Evolutionary conservation across 2,797 vertebrate genomes (phyloP).

Genomic region (Oreochromis mossambicus): DNA sequence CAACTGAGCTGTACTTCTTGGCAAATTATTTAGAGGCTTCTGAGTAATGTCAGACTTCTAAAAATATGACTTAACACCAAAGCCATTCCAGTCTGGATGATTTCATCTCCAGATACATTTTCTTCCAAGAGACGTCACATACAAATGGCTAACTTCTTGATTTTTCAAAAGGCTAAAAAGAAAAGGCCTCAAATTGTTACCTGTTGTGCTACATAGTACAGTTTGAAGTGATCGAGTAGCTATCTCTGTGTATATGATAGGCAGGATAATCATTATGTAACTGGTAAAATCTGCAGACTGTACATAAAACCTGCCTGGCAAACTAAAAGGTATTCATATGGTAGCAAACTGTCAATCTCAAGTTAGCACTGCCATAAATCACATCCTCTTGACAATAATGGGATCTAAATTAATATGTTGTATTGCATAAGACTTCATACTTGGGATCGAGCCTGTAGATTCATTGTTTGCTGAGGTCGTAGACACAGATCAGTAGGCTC

Average conservation of each 20-base stretch:
- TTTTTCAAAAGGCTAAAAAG: not conserved
- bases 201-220: not conserved
- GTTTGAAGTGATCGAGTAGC: not conserved
- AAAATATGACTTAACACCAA: not conserved
- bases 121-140: not conserved
- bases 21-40: not conserved
- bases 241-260: not conserved
- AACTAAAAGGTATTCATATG: not conserved
- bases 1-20: not conserved
- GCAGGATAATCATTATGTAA: not conserved
- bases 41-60: not conserved
- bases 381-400: not conserved
- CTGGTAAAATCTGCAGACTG: not conserved
- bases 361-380: not conserved
- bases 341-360: not conserved
- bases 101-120: not conserved
- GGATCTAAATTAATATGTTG: not conserved
- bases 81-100: not conserved
- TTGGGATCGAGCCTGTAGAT: not conserved
- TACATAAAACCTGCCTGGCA: not conserved
- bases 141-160: not conserved
- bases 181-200: not conserved
- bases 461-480: not conserved
- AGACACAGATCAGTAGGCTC: too few relatives aligned
- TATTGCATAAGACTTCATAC: not conserved